Evolutionary conservation across 2,113 vertebrate species (phyloP), one percentile per base, ranked within the genome.

Genomic region (Illadopsis cleaveri): DNA sequence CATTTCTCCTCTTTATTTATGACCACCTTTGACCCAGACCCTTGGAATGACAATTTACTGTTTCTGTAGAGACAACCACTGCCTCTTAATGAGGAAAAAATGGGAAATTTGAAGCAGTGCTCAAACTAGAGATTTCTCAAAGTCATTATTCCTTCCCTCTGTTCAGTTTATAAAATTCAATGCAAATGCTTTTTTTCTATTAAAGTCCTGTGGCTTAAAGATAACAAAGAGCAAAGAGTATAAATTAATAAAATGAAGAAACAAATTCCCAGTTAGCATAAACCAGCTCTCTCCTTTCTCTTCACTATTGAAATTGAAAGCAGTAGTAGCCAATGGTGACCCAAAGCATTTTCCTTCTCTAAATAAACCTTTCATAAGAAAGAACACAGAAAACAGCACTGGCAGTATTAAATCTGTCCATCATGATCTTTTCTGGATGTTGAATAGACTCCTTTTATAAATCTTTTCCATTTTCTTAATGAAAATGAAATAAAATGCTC

Each of bases 311-410:
- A 90, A 86, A 50, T n/a, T 30, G 72, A 79, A 90, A 57, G 60
- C 18, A 8, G 72, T 10, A 50, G 66, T 51, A 84, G 40, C 58
- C 79, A 79, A 18, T 33, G 81, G 33, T 66, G 91, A 37, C 33
- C 50, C 50, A 73, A 84, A 89, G 18, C 42, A 62, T 60, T 62
- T 31, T 66, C 38, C 48, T 70, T 70, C 61, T 73, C 78, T 61
- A 90, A 93, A 91, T 56, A 92, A 92, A 89, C 16, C 40, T 90
- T 94, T 80, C 56, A 56, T 45, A 83, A 71, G 38, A 50, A 77
- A 87, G 33, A 89, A 44, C 19, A 87, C 18, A 87, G n/a, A 70
- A 93, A 95, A 60, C 8, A 42, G 80, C 35, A 69, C 37, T 37
- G 21, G 16, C 19, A 60, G 35, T 53, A 88, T 87, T 92, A 73